Evolutionary conservation across 2,113 vertebrate species (phyloP).

Genomic region (Antechinus flavipes): DNA sequence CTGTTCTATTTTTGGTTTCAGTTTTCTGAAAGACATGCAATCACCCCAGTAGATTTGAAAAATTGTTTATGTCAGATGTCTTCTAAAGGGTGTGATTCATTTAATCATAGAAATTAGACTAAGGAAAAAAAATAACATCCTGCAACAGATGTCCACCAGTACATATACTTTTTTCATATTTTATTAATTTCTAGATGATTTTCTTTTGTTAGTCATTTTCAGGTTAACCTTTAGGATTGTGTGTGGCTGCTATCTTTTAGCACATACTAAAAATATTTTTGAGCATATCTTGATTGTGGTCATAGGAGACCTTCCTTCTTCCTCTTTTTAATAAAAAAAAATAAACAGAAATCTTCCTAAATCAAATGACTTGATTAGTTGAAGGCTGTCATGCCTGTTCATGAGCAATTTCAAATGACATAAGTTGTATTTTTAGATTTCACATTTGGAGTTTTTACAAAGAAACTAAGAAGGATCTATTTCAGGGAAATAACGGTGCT

Average conservation of each 20-base stretch:
- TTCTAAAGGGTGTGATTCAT: conserved; percentile 13
- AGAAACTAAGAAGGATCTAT: neutral
- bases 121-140: neutral
- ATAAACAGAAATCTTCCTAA: neutral
- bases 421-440: neutral
- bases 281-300: neutral
- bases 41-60: conserved; percentile 16
- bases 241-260: neutral
- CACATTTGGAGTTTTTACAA: neutral
- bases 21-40: neutral
- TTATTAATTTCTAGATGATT: conserved; percentile 5
- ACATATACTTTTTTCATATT: conserved; percentile 32
- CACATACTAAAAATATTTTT: neutral
- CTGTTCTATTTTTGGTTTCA: neutral
- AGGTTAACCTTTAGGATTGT: neutral
- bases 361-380: neutral
- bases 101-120: neutral
- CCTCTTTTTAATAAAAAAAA: neutral
- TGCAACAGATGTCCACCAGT: neutral
- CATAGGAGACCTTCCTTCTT: neutral
- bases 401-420: neutral
- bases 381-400: neutral
- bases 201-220: conserved; percentile 47
- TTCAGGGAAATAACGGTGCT: neutral
- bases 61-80: conserved; percentile 18